These are phyloP conservation scores for Todiramphus saurophagus DNA, from an alignment of 2,113 vertebrate species.

Conservation along the genomic window DNA sequence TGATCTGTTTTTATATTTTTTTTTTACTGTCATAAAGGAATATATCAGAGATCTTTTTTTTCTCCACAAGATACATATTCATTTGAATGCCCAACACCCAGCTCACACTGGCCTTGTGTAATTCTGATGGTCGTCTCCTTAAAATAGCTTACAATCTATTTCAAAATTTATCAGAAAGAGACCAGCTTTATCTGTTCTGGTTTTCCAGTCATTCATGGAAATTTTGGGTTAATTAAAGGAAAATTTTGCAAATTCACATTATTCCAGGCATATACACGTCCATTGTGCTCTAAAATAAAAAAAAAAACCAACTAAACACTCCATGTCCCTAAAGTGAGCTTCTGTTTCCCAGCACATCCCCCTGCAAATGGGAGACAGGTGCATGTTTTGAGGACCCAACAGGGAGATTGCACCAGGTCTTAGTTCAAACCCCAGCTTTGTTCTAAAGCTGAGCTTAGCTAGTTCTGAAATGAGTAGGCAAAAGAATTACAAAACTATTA, in stretches of 20 bases:
- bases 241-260: not conserved
- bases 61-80: not conserved
- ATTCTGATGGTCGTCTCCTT: conserved; percentile 11
- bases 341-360: not conserved
- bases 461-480: not conserved
- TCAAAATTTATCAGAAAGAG: not conserved
- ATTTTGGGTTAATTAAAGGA: not conserved
- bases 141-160: conserved; percentile 16
- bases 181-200: not conserved
- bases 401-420: not conserved
- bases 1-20: not conserved
- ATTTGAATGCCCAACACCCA: not conserved
- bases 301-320: not conserved
- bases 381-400: rapidly evolving
- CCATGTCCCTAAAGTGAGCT: not conserved
- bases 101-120: conserved; percentile 9
- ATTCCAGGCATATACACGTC: not conserved
- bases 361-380: not conserved
- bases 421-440: not conserved
- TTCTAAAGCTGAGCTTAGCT: not conserved
- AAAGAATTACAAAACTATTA: conserved; percentile 18
- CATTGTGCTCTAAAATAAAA: not conserved
- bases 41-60: not conserved
- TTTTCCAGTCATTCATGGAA: not conserved
- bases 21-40: conserved; percentile 20